Base-by-base conservation (phyloP, 2,888 invertebrate genomes). In the Apocheima hispidaria region DNA sequence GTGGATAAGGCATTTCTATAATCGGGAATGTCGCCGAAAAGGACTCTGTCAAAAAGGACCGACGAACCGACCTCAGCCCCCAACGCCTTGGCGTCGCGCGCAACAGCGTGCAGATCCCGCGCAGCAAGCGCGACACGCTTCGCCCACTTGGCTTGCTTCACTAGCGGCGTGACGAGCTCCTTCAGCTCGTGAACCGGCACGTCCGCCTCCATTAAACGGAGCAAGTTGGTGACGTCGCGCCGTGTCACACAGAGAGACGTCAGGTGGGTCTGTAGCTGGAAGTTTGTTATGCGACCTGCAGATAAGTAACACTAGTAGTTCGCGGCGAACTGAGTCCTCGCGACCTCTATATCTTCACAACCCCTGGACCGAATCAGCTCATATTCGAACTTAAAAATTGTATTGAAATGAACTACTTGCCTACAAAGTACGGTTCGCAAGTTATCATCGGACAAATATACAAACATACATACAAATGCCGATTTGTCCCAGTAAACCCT, bases 61-160 rank as follows among this genome's bases (percentile, higher is more conserved):
- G 36, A 9, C 12, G n/a, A n/a, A 77, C 90, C 87, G 80, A 97
- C 96, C 81, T 95, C 95, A 6, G 97, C 95, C 0, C 97, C 98
- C 49, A 98, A 90, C 30, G 94, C 93, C 74, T 95, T 94, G 0
- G 96, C 95, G 77, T 96, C 93, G 23, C 94, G 92, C 20, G 95
- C 94, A 2, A 98, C 95, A 0, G 93, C 92, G 74, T 97, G 96
- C 60, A 99, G 86, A 66, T 98, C 97, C 36, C 94, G 90, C 0
- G 98, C 81, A 0, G 96, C 97, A 63, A 95, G 94, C 55, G 95
- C 95, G 0, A 96, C 96, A 12, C 95, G 78, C 1, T 92, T 91
- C 5, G 94, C 93, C 54, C 95, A 95, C 74, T 95, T 95, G 1
- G 95, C 95, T 33, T 95, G 94, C 67, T 94, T 95, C 2, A 96